Base-by-base conservation (phyloP, 2,113 vertebrate species). In the Sturnira hondurensis region DNA sequence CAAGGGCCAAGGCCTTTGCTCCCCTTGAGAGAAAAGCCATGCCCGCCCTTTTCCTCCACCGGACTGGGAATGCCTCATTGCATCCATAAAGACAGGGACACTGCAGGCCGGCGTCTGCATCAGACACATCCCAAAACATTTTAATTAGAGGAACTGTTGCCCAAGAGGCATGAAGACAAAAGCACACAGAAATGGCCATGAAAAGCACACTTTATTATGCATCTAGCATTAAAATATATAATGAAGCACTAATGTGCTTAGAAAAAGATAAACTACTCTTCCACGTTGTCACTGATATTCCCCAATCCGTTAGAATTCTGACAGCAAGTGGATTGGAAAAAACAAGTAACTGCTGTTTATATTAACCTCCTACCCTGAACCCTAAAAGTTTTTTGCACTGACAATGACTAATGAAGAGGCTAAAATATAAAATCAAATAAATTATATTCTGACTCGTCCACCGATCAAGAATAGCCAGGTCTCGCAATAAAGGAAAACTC, bases 391-490 rank as follows among this genome's bases (percentile, higher is more conserved):
- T 77, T 92, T 71, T 45, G 7, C 9, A 43, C 4, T 87, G 56
- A 67, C 20, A 95, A 78, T 92, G 43, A 93, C 58, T 63, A 94
- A 74, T 45, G 73, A 73, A 65, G 28, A 89, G 24, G 9, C 85
- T 56, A 83, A 96, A 91, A 71, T 74, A 74, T 68, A 71, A 91
- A 96, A 87, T 74, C 24, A 84, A 95, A 96, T 93, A 41, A 92
- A 67, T 47, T 92, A 58, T 31, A 90, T 67, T 63, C 47, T n/a
- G 88, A 41, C 70, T 77, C 22, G 68, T 92, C 86, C 86, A 77
- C 61, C 82, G 24, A 58, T 77, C 61, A 93, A 96, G 45, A 77
- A 86, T 78, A 89, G 61, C n/a, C 36, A 78, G 91, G n/a, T 80
- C 24, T 85, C 19, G n/a, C 82, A 96, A 38, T 36, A 65, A 97